A percentile compares a stretch with the other conserved stretches of the same genome.
Evolutionary conservation across 2,797 vertebrate genomes (phyloP).

Genomic region (Paramormyrops hopkinsi): DNA sequence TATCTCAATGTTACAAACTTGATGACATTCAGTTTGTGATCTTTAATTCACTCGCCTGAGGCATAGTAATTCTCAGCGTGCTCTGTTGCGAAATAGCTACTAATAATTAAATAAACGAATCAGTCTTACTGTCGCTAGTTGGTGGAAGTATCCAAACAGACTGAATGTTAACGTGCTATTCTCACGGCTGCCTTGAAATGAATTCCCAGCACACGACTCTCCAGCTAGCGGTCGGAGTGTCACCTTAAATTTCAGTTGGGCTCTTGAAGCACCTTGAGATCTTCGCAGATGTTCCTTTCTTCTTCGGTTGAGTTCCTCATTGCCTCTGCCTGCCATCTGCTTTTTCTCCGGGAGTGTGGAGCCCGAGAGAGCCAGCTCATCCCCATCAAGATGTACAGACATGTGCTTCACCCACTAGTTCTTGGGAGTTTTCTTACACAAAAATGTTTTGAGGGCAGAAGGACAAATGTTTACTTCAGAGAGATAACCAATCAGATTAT

Average conservation of each 20-base stretch:
- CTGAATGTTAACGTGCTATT: background rate
- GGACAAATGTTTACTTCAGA: background rate
- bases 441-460: too few relatives aligned
- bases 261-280: background rate
- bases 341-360: background rate
- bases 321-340: background rate
- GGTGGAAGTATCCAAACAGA: background rate
- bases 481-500: background rate
- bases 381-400: background rate
- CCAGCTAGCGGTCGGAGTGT: background rate
- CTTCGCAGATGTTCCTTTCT: background rate
- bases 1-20: background rate
- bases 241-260: background rate
- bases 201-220: background rate
- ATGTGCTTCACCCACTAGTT: background rate
- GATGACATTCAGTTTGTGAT: slow-evolving; percentile 1
- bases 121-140: background rate
- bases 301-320: background rate
- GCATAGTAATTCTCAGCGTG: background rate
- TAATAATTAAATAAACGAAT: slow-evolving; percentile 6
- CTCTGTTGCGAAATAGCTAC: background rate
- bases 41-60: background rate
- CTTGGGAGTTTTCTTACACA: background rate
- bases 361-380: background rate
- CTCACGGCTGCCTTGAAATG: background rate